Evolutionary conservation across 2,797 vertebrate genomes (phyloP).

Genomic region (Dermochelys coriacea): DNA sequence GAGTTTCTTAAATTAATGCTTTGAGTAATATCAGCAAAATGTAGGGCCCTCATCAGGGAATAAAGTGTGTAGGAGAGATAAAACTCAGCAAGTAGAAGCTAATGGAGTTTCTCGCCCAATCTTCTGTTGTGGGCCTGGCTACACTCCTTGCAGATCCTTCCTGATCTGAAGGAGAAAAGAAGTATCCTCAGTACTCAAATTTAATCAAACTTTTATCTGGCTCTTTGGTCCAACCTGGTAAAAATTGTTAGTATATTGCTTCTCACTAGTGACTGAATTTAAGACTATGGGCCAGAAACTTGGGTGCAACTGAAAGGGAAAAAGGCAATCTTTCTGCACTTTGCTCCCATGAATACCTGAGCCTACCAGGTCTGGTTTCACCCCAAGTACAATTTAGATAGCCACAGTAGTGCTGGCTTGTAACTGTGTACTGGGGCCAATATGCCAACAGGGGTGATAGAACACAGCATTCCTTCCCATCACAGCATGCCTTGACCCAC

Average conservation of each 20-base stretch:
- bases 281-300: not conserved
- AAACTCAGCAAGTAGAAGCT: not conserved
- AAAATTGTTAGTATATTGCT: not conserved
- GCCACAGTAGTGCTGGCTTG: not conserved
- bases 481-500: too few relatives aligned
- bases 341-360: not conserved
- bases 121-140: not conserved
- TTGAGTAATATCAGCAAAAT: not conserved
- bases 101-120: not conserved
- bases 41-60: not conserved
- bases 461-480: too few relatives aligned
- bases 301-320: not conserved
- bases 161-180: not conserved
- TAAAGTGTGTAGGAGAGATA: not conserved
- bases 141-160: not conserved
- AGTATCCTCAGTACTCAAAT: not conserved
- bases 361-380: not conserved
- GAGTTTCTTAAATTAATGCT: constrained; percentile 30
- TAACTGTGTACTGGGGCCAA: not conserved
- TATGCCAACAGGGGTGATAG: not conserved
- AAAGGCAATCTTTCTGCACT: not conserved
- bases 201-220: not conserved
- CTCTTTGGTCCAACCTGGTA: not conserved
- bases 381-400: not conserved
- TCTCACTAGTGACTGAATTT: not conserved